phyloP scores from a whole-genome alignment of 2,113 vertebrate genomes.

The Arothron firmamentum region DNA sequence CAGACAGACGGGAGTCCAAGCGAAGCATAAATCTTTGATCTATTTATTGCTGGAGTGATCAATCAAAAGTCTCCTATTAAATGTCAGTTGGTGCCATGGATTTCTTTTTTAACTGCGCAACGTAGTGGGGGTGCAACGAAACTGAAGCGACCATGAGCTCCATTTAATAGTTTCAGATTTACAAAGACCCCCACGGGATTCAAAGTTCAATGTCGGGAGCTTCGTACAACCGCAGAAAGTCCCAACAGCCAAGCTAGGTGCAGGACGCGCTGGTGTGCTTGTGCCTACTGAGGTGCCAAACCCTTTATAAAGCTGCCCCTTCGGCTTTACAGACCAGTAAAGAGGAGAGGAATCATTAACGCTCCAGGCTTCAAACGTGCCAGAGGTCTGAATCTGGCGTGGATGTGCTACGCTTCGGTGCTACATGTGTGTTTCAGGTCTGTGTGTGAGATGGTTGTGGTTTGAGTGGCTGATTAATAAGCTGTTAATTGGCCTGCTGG shows the following conservation, averaged over 20 bases:
- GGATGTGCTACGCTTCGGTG: conserved; percentile 52
- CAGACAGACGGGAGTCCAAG: conserved; percentile 51
- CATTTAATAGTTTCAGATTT: conserved; percentile 54
- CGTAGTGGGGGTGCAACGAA: conserved; percentile 27
- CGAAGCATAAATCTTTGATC: conserved; percentile 69
- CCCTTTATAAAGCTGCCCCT: conserved; percentile 66
- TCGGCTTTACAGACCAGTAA: conserved; percentile 66
- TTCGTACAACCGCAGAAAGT: conserved; percentile 55
- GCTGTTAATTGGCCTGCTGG: conserved; percentile 73
- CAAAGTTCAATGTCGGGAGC: conserved; percentile 65
- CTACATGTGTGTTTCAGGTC: neutral
- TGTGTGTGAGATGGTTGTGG: conserved; percentile 46
- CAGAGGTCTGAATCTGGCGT: conserved; percentile 40
- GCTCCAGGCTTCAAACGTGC: conserved; percentile 61
- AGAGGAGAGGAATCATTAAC: conserved; percentile 70
- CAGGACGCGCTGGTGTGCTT: neutral
- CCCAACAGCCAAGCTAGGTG: conserved; percentile 38
- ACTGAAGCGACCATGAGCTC: conserved; percentile 48
- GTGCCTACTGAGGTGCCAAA: conserved; percentile 60
- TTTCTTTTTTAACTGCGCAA: conserved; percentile 17
- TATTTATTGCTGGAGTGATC: conserved; percentile 63
- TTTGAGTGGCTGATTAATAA: conserved; percentile 68
- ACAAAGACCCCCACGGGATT: conserved; percentile 52
- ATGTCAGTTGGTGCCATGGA: conserved; percentile 51
- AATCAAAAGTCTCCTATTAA: conserved; percentile 65